phyloP scores from a whole-genome alignment of 2,888 invertebrate species.

The Seira sanloemensis region DNA sequence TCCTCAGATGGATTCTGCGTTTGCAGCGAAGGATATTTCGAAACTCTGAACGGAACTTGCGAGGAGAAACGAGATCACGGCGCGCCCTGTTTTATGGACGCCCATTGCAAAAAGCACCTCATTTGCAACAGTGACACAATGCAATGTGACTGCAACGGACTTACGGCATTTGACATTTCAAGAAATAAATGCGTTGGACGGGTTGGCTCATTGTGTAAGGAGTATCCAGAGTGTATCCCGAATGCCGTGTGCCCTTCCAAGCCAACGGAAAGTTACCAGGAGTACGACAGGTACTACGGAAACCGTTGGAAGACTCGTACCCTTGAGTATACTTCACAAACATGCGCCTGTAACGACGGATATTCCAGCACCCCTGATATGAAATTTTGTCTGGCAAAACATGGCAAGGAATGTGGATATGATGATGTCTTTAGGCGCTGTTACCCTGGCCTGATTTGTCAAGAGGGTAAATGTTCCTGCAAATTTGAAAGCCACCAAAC shows the following conservation, averaged over 20 bases:
- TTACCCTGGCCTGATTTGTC: slow-evolving; percentile 23
- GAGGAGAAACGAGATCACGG: slow-evolving; percentile 19
- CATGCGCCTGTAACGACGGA: background rate
- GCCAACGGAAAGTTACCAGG: background rate
- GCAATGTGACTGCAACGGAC: slow-evolving; percentile 30
- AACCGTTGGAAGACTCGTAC: background rate
- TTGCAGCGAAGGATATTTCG: background rate
- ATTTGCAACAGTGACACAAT: slow-evolving; percentile 11
- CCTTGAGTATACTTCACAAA: background rate
- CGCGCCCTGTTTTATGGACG: slow-evolving; percentile 18
- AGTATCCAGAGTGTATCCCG: background rate
- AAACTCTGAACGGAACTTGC: slow-evolving; percentile 2
- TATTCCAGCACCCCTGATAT: background rate
- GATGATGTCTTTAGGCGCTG: background rate
- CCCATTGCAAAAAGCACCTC: slow-evolving; percentile 27
- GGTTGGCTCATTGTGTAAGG: slow-evolving; percentile 5
- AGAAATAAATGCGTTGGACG: slow-evolving; percentile 25
- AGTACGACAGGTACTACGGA: background rate
- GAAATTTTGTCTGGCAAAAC: background rate
- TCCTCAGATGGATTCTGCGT: background rate
- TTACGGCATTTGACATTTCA: slow-evolving; percentile 14
- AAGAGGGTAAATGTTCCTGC: slow-evolving; percentile 8
- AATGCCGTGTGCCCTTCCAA: slow-evolving; percentile 29
- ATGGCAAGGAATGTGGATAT: background rate
- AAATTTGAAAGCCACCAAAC: background rate